Base-by-base conservation (phyloP, 2,797 vertebrate species). In the Paramormyrops hopkinsi region DNA sequence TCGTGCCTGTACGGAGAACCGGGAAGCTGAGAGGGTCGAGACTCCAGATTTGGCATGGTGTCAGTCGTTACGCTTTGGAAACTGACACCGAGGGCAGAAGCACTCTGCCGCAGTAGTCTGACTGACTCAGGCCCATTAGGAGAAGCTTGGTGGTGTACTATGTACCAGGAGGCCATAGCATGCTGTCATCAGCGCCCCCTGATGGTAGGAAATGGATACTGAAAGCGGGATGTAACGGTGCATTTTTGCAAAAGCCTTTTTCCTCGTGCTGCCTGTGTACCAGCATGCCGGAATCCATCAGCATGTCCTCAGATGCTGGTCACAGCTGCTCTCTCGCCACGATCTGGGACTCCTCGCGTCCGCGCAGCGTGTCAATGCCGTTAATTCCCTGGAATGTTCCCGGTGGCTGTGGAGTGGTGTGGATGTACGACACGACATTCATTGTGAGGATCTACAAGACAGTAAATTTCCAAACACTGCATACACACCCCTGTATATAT, bases 401-500 rank as follows among this genome's bases (percentile, higher is more conserved):
- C 59, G n/a, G 69, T 85, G 14, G 51, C 51, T 37, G 85, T 56
- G 33, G 44, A 84, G 44, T 48, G 9, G 9, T 11, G 82, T 46
- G 82, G 46, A 79, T 44, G 73, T 44, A 44, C 7, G 22, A 53
- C 25, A 37, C 85, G 51, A 33, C 51, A 79, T 91, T 88, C 88
- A 76, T 90, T 73, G 89, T 83, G 88, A 11, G n/a, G 91, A 83
- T 91, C 89, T 89, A 85, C 88, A 22, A 86, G 73, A 91, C 92
- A 94, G 94, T 92, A 93, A 92, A 93, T 88, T 91, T 8, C 12
- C 76, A 51, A 44, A 92, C 89, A 89, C 14, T 11, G 4, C 51
- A 54, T 25, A 12, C 85, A 88, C 89, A 90, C 44, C 89, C 84
- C 91, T 89, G 90, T 69, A 92, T 90, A 93, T 94, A 94, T 94